phyloP scores from a whole-genome alignment of 1,140 invertebrate genomes.

The Camponotus vicinus region DNA sequence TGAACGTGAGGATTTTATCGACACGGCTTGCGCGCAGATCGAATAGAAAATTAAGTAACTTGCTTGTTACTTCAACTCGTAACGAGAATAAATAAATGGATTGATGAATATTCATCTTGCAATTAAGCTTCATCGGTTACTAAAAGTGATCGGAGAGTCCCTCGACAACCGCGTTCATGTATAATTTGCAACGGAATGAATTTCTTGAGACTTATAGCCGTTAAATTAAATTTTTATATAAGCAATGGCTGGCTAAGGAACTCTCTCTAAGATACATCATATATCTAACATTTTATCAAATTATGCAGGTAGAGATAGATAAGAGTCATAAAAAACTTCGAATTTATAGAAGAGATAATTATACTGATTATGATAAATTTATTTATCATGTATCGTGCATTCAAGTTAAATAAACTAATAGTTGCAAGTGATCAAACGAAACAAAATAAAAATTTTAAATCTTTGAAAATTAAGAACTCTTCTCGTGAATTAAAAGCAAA shows the following conservation, averaged over 20 bases:
- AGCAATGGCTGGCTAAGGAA: background rate
- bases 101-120: conserved; percentile 59
- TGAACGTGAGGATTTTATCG: conserved; percentile 38
- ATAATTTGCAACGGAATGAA: conserved; percentile 47
- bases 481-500: background rate
- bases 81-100: conserved; percentile 39
- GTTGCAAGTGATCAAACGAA: background rate
- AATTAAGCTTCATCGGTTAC: conserved; percentile 36
- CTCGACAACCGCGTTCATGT: background rate
- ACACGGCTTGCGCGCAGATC: background rate
- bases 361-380: background rate
- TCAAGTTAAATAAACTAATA: background rate
- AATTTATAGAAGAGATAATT: conserved; percentile 3
- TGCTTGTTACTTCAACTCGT: conserved; percentile 3
- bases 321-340: background rate
- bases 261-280: background rate
- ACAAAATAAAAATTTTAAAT: background rate
- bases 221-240: conserved; percentile 31
- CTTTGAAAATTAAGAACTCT: background rate
- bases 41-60: conserved; percentile 5
- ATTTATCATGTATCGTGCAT: background rate
- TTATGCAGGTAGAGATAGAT: conserved; percentile 2
- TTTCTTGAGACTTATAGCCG: conserved; percentile 11
- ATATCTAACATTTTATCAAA: conserved; percentile 4
- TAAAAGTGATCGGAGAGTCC: background rate